These are phyloP conservation scores for Bombus turneri DNA, from an alignment of 1,140 invertebrate species.

Conservation along the genomic window DNA sequence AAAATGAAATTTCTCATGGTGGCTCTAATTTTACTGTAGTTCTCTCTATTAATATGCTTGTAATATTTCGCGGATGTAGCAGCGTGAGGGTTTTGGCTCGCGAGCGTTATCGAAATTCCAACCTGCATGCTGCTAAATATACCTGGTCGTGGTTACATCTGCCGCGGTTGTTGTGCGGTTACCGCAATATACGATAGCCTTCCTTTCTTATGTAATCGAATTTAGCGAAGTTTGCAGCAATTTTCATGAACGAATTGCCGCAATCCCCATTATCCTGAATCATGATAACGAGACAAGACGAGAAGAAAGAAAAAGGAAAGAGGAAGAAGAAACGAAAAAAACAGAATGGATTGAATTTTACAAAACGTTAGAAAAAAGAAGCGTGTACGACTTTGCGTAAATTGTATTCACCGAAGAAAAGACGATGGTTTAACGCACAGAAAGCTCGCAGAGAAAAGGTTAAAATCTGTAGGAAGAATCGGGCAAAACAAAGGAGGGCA, in stretches of 20 bases:
- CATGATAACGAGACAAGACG: not conserved
- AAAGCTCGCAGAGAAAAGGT: not conserved
- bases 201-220: constrained; percentile 22
- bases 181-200: constrained; percentile 18
- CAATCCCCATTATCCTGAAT: not conserved
- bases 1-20: constrained; percentile 23
- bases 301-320: not conserved
- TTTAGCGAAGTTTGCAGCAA: not conserved
- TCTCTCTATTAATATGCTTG: constrained; percentile 31
- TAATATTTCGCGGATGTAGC: constrained; percentile 9
- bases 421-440: not conserved
- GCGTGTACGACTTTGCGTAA: not conserved
- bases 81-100: not conserved
- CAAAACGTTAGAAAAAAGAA: no score
- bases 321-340: not conserved
- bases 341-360: not conserved
- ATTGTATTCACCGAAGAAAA: not conserved
- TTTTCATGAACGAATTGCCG: constrained; percentile 1
- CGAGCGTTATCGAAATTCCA: constrained; percentile 46
- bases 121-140: constrained; percentile 44
- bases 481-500: constrained; percentile 66
- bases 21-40: constrained; percentile 36
- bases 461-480: constrained; percentile 60
- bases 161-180: constrained; percentile 26
- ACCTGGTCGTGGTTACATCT: constrained; percentile 37